phyloP scores from a whole-genome alignment of 1,140 invertebrate genomes.

The Zaprionus inermis region DNA sequence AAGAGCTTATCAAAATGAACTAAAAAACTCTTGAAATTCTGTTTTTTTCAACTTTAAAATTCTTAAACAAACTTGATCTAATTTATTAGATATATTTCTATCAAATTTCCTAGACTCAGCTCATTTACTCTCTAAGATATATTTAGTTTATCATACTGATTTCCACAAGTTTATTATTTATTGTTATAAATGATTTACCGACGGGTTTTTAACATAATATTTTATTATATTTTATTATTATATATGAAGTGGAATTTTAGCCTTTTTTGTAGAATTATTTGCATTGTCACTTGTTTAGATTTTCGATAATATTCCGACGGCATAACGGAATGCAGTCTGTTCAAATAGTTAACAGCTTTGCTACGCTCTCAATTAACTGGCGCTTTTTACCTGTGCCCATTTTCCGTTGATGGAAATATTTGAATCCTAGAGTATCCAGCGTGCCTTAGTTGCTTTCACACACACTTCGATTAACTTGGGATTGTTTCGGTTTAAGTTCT shows the following conservation, averaged over 20 bases:
- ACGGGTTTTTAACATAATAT: background rate
- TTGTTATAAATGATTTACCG: background rate
- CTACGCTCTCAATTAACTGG: background rate
- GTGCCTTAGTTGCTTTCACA: conserved; percentile 50
- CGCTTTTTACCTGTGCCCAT: conserved; percentile 81
- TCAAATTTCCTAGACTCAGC: no score
- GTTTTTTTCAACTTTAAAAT: no score
- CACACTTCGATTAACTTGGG: conserved; percentile 1
- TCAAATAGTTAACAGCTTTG: conserved; percentile 9
- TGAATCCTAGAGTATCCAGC: conserved; percentile 83
- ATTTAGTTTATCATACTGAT: no score
- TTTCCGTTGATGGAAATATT: conserved; percentile 84
- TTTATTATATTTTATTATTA: background rate
- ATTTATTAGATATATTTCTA: no score
- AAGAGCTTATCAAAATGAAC: no score
- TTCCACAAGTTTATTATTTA: no score
- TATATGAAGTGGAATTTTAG: background rate
- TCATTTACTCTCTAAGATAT: no score
- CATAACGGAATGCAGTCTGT: background rate
- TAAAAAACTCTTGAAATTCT: no score
- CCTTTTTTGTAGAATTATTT: background rate
- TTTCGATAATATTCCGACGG: background rate
- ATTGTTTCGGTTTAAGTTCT: background rate
- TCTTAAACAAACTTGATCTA: no score
- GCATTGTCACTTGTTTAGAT: background rate